These are phyloP conservation scores for Phrynosoma platyrhinos DNA, from an alignment of 2,113 vertebrate species.

Conservation along the genomic window DNA sequence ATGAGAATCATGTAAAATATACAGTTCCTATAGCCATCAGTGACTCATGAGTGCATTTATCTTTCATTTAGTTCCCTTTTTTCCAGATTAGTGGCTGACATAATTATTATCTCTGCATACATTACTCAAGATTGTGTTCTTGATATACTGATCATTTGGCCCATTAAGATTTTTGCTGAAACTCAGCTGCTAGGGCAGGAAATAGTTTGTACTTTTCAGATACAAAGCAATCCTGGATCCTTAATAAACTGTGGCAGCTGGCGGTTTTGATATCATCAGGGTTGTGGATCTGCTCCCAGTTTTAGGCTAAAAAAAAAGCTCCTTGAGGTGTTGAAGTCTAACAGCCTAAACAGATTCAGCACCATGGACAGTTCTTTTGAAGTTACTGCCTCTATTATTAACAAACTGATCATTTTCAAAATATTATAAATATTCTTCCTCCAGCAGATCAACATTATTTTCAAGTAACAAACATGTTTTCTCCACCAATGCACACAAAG, in stretches of 20 bases:
- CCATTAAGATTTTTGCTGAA: slow-evolving; percentile 48
- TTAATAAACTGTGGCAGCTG: neutral
- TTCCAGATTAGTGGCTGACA: slow-evolving; percentile 8
- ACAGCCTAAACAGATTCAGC: too few relatives aligned
- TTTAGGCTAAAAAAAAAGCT: too few relatives aligned
- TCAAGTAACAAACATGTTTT: too few relatives aligned
- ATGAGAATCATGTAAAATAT: slow-evolving; percentile 47
- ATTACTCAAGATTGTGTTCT: slow-evolving; percentile 53
- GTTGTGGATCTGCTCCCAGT: too few relatives aligned
- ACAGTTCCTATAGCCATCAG: slow-evolving; percentile 44
- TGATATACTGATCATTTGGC: slow-evolving; percentile 35
- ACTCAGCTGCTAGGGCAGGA: slow-evolving; percentile 16
- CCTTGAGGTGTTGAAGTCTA: too few relatives aligned
- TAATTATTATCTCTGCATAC: slow-evolving; percentile 50
- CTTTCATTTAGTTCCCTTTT: slow-evolving; percentile 10
- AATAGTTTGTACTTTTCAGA: slow-evolving; percentile 38
- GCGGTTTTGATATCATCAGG: too few relatives aligned
- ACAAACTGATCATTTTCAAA: too few relatives aligned
- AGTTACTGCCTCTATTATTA: too few relatives aligned
- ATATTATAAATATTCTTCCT: neutral
- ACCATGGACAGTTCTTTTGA: too few relatives aligned
- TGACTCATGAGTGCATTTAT: slow-evolving; percentile 31
- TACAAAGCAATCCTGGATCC: slow-evolving; percentile 32
- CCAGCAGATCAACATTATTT: neutral
- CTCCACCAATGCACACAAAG: neutral